Evolutionary conservation across 2,113 vertebrate genomes (phyloP), one percentile per base, ranked within the genome.

Genomic region (Cyprinodon tularosa): DNA sequence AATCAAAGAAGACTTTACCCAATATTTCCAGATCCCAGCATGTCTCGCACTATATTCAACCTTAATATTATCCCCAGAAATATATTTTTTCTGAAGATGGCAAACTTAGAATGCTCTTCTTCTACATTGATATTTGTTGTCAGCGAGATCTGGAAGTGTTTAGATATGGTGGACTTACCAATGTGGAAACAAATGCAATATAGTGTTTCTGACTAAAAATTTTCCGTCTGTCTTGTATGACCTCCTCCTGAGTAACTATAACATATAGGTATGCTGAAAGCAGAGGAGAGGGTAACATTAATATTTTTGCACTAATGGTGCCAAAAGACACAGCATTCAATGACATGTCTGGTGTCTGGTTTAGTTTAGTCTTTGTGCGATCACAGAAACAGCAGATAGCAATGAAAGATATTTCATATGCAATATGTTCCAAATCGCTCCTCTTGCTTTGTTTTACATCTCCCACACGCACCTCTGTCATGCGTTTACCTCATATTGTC

Each of bases 321-420:
- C 82, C 80, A 87, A 88, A 79, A 86, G 39, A 87, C 82, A 87
- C 83, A 84, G 8, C 45, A 79, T 86, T 77, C 84, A 79, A 88
- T 77, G 82, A 71, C 44, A 42, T n/a, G 6, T 57, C 17, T n/a
- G 50, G 37, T 65, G 4, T n/a, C 74, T 64, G 77, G 45, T 74
- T 83, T 67, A n/a, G 67, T 70, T 69, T 48, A 36, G 39, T 72
- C 77, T 66, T 37, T 72, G 59, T 76, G 75, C 88, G 81, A 87
- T 88, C 89, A 85, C 73, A 87, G 77, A 73, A 69, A 84, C 60
- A 65, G 76, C 76, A 74, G 37, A 12, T 57, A 57, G 71, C 67
- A 67, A 61, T 76, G 71, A 84, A 82, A 69, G 60, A 69, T 22
- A 14, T 83, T 89, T 89, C 82, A 85, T 85, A 72, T 77, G 66